Conservation (phyloP, 1,140 invertebrate genomes). For the Trichonephila clavipes region DNA sequence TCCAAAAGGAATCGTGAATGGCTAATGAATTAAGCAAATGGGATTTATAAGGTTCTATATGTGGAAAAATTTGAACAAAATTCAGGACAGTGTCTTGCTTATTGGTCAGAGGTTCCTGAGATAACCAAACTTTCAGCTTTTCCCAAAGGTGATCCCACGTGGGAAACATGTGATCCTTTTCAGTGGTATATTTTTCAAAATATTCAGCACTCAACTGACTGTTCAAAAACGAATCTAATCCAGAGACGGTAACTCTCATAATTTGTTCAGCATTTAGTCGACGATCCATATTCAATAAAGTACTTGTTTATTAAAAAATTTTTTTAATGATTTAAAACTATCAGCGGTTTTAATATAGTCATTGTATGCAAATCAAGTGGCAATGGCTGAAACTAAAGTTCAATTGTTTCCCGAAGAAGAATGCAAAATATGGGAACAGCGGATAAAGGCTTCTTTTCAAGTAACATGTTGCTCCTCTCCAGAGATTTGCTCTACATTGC, state of each 20-base stretch:
- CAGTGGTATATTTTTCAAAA: background rate
- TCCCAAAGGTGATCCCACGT: background rate
- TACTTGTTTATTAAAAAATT: no score
- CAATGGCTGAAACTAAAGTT: background rate
- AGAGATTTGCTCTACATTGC: background rate
- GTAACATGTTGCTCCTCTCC: background rate
- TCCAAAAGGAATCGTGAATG: slow-evolving; percentile 46
- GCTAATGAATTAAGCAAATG: background rate
- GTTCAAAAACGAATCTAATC: background rate
- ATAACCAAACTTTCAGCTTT: background rate
- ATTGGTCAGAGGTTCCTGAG: background rate
- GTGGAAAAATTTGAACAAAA: background rate
- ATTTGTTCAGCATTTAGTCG: background rate
- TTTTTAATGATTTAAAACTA: no score
- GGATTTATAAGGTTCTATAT: background rate
- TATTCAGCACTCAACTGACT: background rate
- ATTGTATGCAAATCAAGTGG: background rate
- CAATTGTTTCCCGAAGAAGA: background rate
- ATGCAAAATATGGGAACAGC: background rate
- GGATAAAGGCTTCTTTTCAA: no score
- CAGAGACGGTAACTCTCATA: background rate
- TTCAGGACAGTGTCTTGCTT: background rate
- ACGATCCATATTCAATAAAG: no score
- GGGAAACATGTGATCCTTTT: background rate
- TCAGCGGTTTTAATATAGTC: no score